Percentiles rank a stretch among this genome's conserved stretches.
Evolutionary conservation across 2,113 vertebrate species (phyloP).

Genomic region (Cryptotis parvus): DNA sequence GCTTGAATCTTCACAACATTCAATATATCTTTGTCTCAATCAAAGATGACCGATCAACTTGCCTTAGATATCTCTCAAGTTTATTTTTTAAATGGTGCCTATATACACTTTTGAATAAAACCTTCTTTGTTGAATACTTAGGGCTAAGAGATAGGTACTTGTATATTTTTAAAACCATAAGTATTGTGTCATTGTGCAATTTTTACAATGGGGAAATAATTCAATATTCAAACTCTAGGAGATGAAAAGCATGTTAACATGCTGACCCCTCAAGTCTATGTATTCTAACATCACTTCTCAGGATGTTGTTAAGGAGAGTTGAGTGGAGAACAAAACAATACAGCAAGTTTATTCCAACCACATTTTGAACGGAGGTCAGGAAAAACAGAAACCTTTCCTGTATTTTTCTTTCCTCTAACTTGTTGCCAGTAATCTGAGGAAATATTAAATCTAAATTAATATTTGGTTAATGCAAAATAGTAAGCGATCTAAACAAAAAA

Average conservation of each 20-base stretch:
- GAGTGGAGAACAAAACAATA: background rate
- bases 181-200: background rate
- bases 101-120: background rate
- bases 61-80: background rate
- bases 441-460: background rate
- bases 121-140: background rate
- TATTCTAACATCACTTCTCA: background rate
- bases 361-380: background rate
- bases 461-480: background rate
- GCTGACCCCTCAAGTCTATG: background rate
- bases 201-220: background rate
- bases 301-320: background rate
- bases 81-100: constrained; percentile 1
- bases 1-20: constrained; percentile 30
- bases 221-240: constrained; percentile 25
- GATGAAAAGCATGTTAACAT: background rate
- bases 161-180: background rate
- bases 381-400: background rate
- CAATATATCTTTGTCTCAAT: constrained; percentile 34
- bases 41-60: constrained; percentile 50
- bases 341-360: background rate
- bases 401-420: background rate
- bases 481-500: background rate
- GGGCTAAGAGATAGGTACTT: background rate
- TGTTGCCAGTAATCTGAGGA: background rate